Conservation (phyloP, 2,888 invertebrate genomes). For the Noctua comes region DNA sequence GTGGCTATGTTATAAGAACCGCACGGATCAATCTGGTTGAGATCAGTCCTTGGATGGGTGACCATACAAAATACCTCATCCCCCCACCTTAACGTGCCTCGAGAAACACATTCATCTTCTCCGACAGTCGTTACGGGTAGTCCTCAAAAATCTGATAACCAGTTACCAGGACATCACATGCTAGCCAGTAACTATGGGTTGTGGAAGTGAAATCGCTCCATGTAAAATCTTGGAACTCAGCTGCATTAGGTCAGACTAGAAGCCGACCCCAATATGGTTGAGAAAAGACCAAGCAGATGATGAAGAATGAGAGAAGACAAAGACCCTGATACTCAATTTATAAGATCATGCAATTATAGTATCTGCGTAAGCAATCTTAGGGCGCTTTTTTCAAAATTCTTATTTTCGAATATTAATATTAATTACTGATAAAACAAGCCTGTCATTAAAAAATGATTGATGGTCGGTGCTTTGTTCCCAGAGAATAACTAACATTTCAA, state of each 20-base stretch:
- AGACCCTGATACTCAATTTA: too few relatives aligned
- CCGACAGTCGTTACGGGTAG: not conserved
- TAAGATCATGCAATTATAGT: not conserved
- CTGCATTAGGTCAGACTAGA: not conserved
- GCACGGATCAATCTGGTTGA: not conserved
- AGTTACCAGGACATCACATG: not conserved
- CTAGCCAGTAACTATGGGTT: not conserved
- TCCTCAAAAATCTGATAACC: not conserved
- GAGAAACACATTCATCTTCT: not conserved
- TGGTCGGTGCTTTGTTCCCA: not conserved
- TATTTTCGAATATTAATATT: not conserved
- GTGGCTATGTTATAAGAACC: not conserved
- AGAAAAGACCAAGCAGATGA: not conserved
- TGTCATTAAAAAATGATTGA: conserved; percentile 25
- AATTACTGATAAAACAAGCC: conserved; percentile 13
- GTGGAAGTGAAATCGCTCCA: not conserved
- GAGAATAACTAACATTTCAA: conserved; percentile 11
- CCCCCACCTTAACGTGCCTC: not conserved
- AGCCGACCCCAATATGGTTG: not conserved
- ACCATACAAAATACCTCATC: not conserved
- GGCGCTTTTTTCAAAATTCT: not conserved
- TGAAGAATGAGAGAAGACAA: too few relatives aligned
- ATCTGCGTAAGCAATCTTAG: not conserved
- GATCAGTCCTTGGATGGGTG: not conserved
- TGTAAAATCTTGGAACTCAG: not conserved